Conservation (phyloP, 2,113 vertebrate species). For the Nothocercus nigrocapillus region DNA sequence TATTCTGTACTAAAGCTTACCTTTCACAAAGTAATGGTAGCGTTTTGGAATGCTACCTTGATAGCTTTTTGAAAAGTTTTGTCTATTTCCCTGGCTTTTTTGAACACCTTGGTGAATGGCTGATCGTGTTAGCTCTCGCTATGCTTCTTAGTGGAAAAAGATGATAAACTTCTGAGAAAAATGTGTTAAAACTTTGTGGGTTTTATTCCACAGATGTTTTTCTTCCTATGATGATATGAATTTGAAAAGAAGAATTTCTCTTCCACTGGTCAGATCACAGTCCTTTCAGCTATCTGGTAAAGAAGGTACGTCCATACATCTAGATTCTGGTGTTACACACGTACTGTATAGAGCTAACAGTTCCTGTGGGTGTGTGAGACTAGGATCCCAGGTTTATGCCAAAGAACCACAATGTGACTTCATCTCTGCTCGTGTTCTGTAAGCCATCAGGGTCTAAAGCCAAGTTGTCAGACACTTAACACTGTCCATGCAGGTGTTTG, state of each 20-base stretch:
- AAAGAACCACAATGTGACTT: background rate
- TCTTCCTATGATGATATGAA: conserved; percentile 98
- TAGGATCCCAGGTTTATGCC: background rate
- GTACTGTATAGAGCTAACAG: too few relatives aligned
- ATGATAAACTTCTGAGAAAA: background rate
- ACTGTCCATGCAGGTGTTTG: too few relatives aligned
- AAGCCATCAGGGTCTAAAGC: background rate
- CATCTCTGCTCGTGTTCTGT: rapidly evolving
- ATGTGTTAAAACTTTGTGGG: background rate
- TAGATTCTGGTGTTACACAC: background rate
- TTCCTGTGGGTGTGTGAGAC: background rate
- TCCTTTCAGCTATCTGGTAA: conserved; percentile 92
- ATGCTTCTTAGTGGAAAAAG: background rate
- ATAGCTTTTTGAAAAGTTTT: background rate
- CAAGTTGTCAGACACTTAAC: background rate
- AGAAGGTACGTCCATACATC: conserved; percentile 82
- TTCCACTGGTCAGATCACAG: conserved; percentile 93
- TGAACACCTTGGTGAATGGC: background rate
- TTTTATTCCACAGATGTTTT: conserved; percentile 85
- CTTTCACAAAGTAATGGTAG: background rate
- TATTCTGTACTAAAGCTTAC: background rate
- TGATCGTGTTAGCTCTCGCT: background rate
- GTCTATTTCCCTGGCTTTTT: background rate
- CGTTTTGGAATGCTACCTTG: background rate
- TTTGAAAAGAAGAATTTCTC: conserved; percentile 92